phyloP scores from a whole-genome alignment of 1,140 invertebrate genomes.

The Drosophila obscura region DNA sequence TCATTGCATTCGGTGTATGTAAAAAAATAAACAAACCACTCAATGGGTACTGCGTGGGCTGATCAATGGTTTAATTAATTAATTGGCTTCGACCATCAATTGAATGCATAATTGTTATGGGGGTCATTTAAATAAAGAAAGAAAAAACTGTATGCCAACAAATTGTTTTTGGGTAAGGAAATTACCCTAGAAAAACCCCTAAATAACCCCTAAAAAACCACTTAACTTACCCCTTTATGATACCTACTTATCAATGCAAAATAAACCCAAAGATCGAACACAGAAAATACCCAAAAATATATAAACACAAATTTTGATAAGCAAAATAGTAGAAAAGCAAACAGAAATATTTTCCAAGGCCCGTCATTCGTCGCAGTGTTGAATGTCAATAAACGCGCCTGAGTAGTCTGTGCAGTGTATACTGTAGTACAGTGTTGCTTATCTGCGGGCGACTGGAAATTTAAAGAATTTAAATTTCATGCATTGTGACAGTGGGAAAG shows the following conservation, averaged over 20 bases:
- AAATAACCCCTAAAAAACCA: not conserved
- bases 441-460: constrained; percentile 3
- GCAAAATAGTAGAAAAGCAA: constrained; percentile 22
- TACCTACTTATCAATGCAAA: not conserved
- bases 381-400: constrained; percentile 15
- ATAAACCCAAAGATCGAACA: not conserved
- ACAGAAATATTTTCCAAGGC: not conserved
- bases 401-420: not conserved
- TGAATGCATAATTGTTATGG: constrained; percentile 75
- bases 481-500: not conserved
- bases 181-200: not conserved
- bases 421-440: not conserved
- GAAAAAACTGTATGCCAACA: constrained; percentile 5
- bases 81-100: constrained; percentile 70
- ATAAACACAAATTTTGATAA: constrained; percentile 19
- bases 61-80: constrained; percentile 71
- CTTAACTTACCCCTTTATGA: not conserved
- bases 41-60: constrained; percentile 47
- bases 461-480: constrained; percentile 35
- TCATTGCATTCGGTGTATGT: constrained; percentile 77
- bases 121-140: constrained; percentile 72
- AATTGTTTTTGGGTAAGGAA: constrained; percentile 2
- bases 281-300: not conserved
- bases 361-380: not conserved
- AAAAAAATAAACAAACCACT: constrained; percentile 41